Percentiles rank a stretch among this genome's conserved stretches.
Evolutionary conservation across 2,113 vertebrate species (phyloP).

Genomic region (Nesospiza acunhae): DNA sequence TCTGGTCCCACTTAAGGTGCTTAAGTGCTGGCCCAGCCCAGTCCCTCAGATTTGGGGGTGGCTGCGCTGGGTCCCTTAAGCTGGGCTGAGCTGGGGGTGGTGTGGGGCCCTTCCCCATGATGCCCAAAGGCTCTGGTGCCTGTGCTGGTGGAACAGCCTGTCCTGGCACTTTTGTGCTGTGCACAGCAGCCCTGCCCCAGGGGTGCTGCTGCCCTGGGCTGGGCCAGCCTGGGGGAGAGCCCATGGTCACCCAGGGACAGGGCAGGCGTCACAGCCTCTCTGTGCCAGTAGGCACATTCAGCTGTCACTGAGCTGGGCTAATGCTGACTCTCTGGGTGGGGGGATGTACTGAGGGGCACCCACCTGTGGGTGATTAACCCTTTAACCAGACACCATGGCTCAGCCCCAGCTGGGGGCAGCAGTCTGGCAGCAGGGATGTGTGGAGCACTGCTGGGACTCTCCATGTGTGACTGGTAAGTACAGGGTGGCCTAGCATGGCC

Average conservation of each 20-base stretch:
- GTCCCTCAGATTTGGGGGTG: rapidly evolving
- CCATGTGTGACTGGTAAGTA: neutral
- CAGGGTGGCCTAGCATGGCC: neutral
- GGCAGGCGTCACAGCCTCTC: neutral
- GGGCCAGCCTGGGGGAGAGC: neutral
- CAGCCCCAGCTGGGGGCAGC: neutral
- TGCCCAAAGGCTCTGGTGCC: rapidly evolving
- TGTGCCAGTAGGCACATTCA: rapidly evolving
- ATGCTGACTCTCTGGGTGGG: neutral
- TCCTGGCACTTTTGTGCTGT: rapidly evolving
- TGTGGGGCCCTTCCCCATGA: rapidly evolving
- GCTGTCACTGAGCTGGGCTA: neutral
- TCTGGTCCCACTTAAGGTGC: neutral
- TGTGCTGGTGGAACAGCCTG: neutral
- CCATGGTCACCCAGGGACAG: rapidly evolving
- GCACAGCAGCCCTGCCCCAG: rapidly evolving
- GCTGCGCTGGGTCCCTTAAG: rapidly evolving
- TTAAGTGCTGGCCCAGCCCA: rapidly evolving
- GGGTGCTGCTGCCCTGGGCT: neutral
- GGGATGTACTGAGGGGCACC: neutral
- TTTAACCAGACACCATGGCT: rapidly evolving
- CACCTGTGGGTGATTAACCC: neutral
- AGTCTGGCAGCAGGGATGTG: rapidly evolving
- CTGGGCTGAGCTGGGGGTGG: neutral
- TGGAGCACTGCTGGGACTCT: rapidly evolving